Conservation (phyloP, 2,797 vertebrate genomes). For the Garrulus glandarius region DNA sequence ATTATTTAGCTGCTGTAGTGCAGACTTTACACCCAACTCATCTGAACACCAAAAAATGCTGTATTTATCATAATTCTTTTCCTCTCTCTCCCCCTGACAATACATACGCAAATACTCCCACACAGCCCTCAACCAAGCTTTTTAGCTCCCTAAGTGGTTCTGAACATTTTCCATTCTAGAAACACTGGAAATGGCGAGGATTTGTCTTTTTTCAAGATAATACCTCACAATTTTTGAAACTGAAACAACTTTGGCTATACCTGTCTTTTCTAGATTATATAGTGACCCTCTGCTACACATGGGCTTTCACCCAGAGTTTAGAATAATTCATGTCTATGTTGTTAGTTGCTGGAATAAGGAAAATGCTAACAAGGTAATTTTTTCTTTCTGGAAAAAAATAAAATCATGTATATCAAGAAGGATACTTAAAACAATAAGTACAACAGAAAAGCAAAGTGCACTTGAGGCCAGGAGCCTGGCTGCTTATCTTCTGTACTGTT, state of each 20-base stretch:
- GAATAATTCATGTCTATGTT: neutral
- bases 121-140: slow-evolving; percentile 19
- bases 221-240: neutral
- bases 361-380: neutral
- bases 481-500: neutral
- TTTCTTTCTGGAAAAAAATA: neutral
- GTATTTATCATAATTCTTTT: slow-evolving; percentile 28
- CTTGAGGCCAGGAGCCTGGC: neutral
- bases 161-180: neutral
- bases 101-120: slow-evolving; percentile 21
- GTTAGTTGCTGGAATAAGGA: neutral
- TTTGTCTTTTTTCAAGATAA: neutral
- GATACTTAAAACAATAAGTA: neutral
- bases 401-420: neutral
- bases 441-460: neutral
- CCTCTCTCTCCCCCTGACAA: neutral
- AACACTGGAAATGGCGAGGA: neutral
- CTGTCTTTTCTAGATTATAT: neutral
- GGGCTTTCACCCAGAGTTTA: neutral
- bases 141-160: neutral
- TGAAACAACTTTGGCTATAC: neutral
- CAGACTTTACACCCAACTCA: neutral
- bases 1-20: neutral
- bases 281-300: neutral
- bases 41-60: neutral